Evolutionary conservation across 2,113 vertebrate genomes (phyloP), one percentile per base, ranked within the genome.

Genomic region (Albula glossodonta): DNA sequence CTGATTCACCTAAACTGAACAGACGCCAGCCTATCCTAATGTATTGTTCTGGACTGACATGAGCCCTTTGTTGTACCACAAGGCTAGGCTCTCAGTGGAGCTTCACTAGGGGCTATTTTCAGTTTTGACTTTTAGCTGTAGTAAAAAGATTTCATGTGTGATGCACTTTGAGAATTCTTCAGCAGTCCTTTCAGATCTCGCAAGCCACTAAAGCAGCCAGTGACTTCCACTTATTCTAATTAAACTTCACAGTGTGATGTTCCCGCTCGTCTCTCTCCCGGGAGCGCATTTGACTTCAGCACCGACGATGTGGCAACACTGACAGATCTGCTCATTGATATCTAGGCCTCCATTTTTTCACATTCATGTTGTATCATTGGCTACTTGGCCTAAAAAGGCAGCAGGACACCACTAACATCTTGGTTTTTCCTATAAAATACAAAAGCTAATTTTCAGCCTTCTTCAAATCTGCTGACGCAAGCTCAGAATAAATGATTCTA

Each of bases 201-300:
- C 80, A 82, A 41, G 88, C 88, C 84, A 85, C 82, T 83, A 88
- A 90, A 92, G 90, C 81, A 92, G 88, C 86, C 88, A 85, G 87
- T 63, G 86, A 90, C 84, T 70, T 86, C 79, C 90, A 91, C 91
- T 93, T 90, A 87, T 15, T 17, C 92, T 93, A 92, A 94, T 93
- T 90, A 87, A 88, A 90, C 92, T 91, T 88, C 82, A 88, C 88
- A 60, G 83, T 91, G 90, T 87, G 85, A 89, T 87, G 74, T 87
- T 83, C 85, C 82, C 85, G 63, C 86, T 91, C 86, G 86, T 87
- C 88, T 89, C 63, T 56, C 84, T 84, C 88, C 86, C 78, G 50
- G 60, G 80, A 91, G 86, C 53, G 83, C 85, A 86, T 86, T 87
- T 22, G 17, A 22, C 41, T n/a, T 70, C 63, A 50, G 78, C 48